Conservation (phyloP, 2,113 vertebrate genomes). For the Nymphicus hollandicus region DNA sequence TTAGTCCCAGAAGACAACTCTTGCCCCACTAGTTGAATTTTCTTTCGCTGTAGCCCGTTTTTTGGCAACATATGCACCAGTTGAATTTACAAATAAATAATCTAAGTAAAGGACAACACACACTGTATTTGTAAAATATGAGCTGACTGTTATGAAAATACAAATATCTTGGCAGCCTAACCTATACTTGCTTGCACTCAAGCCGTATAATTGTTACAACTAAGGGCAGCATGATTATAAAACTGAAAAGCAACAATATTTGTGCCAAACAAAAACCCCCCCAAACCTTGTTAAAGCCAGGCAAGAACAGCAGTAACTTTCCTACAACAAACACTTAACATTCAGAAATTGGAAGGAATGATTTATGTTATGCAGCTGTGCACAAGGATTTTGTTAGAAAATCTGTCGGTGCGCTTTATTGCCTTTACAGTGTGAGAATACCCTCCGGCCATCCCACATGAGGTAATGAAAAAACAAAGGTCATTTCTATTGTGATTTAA, state of each 20-base stretch:
- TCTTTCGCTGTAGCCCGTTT: background rate
- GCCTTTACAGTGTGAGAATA: conserved; percentile 39
- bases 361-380: conserved; percentile 67
- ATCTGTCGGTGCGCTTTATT: conserved; percentile 21
- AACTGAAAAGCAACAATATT: conserved; percentile 18
- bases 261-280: conserved; percentile 31
- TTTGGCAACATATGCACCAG: background rate
- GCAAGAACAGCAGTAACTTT: conserved; percentile 45
- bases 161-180: conserved; percentile 9
- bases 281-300: conserved; percentile 51
- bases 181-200: background rate
- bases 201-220: background rate
- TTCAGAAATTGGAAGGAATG: conserved; percentile 46
- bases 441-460: background rate
- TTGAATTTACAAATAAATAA: conserved; percentile 31
- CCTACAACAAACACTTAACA: conserved; percentile 50
- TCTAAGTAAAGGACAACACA: background rate
- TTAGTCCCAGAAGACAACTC: background rate
- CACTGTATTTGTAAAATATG: background rate
- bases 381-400: conserved; percentile 61
- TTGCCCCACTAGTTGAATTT: background rate
- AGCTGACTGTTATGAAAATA: conserved; percentile 19
- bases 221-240: background rate
- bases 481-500: conserved; percentile 27
- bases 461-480: conserved; percentile 49